Percentiles rank a stretch among this genome's conserved stretches.
phyloP scores from a whole-genome alignment of 2,797 vertebrate genomes.

The Gallinago nigripennis region DNA sequence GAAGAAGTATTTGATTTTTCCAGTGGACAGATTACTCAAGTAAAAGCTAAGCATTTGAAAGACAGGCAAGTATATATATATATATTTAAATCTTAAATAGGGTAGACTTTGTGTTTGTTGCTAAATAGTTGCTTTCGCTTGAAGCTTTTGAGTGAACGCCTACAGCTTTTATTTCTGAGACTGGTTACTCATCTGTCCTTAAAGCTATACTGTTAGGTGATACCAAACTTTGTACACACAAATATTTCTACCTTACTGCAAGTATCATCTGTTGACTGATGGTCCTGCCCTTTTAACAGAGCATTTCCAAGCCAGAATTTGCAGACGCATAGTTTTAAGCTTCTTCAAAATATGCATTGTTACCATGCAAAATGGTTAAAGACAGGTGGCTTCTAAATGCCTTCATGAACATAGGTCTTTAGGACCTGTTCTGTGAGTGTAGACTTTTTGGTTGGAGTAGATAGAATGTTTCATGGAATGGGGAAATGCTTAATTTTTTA shows the following conservation, averaged over 20 bases:
- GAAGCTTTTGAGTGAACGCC: background rate
- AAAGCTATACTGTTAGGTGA: background rate
- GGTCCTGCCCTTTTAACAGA: background rate
- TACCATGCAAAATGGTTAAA: background rate
- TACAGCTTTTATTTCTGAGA: background rate
- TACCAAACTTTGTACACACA: background rate
- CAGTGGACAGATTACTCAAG: slow-evolving; percentile 98
- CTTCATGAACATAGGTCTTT: background rate
- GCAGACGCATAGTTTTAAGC: background rate
- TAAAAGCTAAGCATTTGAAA: slow-evolving; percentile 98
- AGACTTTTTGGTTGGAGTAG: background rate
- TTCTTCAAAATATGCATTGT: background rate
- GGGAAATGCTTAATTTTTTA: background rate
- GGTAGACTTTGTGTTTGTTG: background rate
- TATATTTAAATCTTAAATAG: background rate
- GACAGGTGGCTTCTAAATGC: background rate
- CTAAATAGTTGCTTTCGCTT: background rate
- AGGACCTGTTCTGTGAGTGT: background rate
- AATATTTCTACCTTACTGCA: background rate
- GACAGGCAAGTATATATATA: slow-evolving; percentile 86
- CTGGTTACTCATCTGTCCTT: background rate
- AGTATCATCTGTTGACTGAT: background rate
- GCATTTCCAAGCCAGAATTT: background rate
- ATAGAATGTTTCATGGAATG: background rate
- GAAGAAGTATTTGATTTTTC: slow-evolving; percentile 99